These are phyloP conservation scores for Drosophila hydei DNA, from an alignment of 1,140 invertebrate species.

Conservation along the genomic window DNA sequence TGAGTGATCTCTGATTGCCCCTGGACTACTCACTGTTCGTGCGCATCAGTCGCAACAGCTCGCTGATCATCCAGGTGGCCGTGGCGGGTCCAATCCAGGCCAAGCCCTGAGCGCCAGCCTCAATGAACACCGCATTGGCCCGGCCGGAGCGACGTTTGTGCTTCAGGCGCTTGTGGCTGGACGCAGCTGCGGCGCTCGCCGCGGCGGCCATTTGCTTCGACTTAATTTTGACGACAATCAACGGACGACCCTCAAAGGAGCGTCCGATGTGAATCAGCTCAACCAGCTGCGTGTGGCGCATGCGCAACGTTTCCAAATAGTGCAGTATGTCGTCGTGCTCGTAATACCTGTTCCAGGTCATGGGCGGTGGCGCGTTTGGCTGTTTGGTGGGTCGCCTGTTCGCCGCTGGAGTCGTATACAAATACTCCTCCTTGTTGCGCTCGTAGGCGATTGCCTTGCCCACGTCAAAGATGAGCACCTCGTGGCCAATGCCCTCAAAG, in stretches of 20 bases:
- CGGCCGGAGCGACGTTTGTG: conserved; percentile 65
- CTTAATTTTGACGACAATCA: conserved; percentile 85
- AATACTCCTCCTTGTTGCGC: conserved; percentile 67
- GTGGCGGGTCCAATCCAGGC: conserved; percentile 95
- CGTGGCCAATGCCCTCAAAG: conserved; percentile 87
- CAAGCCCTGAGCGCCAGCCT: conserved; percentile 90
- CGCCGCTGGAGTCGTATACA: conserved; percentile 46
- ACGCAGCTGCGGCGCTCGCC: conserved; percentile 34
- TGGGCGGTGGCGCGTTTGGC: conserved; percentile 5
- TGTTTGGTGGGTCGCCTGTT: conserved; percentile 48
- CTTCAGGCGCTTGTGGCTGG: conserved; percentile 68
- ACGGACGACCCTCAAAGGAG: conserved; percentile 89
- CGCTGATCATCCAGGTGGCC: conserved; percentile 90
- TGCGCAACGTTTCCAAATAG: conserved; percentile 88
- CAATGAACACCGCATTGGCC: conserved; percentile 87
- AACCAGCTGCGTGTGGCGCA: conserved; percentile 87
- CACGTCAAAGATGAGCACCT: conserved; percentile 89
- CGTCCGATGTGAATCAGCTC: conserved; percentile 88
- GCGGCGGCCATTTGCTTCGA: conserved; percentile 56
- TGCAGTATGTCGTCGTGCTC: conserved; percentile 87
- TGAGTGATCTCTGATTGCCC: too few species aligned
- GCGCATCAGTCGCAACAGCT: conserved; percentile 88
- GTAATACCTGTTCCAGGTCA: conserved; percentile 89
- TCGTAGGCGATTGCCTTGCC: conserved; percentile 88
- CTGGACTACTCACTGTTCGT: conserved; percentile 83